phyloP scores from a whole-genome alignment of 1,140 invertebrate species.

The Dendroctonus ponderosae region DNA sequence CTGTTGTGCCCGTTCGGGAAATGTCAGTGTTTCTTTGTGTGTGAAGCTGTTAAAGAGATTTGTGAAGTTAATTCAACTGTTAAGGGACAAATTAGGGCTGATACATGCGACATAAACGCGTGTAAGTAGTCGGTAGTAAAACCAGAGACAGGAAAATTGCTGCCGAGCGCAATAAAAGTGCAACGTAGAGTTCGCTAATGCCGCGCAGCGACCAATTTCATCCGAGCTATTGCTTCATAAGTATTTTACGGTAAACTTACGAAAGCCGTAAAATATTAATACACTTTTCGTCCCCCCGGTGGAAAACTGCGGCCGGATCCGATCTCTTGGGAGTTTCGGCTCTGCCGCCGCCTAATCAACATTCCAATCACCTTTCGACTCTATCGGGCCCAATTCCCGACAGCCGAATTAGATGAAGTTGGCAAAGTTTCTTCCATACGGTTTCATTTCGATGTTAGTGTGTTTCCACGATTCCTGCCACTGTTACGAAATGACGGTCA shows the following conservation, averaged over 20 bases:
- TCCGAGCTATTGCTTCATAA: constrained; percentile 38
- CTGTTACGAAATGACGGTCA: no score
- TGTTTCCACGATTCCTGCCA: no score
- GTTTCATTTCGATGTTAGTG: background rate
- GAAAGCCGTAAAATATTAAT: constrained; percentile 48
- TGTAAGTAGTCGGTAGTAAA: constrained; percentile 7
- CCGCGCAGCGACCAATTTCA: constrained; percentile 22
- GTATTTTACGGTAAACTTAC: constrained; percentile 44
- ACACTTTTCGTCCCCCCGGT: constrained; percentile 39
- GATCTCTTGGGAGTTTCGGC: constrained; percentile 32
- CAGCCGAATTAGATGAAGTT: constrained; percentile 47
- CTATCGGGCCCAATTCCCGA: constrained; percentile 46
- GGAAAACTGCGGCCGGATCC: constrained; percentile 25
- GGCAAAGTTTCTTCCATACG: constrained; percentile 38
- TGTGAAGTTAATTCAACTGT: no score
- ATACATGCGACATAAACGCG: constrained; percentile 6
- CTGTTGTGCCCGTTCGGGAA: no score
- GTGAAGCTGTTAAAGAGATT: no score
- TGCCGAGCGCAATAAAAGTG: constrained; percentile 18
- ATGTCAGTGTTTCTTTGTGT: no score
- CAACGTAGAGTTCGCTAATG: constrained; percentile 26
- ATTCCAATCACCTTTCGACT: constrained; percentile 49
- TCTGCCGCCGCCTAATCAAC: constrained; percentile 45
- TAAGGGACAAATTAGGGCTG: background rate
- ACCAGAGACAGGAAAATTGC: constrained; percentile 5